Evolutionary conservation across 2,797 vertebrate genomes (phyloP).

Genomic region (Cryptoblepharus egeriae): DNA sequence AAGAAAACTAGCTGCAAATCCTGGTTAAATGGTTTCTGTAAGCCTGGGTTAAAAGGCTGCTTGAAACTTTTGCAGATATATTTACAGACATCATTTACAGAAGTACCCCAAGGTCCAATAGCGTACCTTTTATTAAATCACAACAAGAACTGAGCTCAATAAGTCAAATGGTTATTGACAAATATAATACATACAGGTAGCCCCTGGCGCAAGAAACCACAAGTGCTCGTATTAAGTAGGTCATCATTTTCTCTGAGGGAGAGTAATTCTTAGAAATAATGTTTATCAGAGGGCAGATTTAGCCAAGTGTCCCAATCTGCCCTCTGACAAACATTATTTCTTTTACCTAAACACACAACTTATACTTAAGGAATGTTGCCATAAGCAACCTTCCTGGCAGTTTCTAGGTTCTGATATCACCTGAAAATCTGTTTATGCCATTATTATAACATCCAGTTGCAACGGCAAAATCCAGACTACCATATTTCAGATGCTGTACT

Average conservation of each 20-base stretch:
- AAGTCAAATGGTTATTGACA: not conserved
- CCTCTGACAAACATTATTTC: no score
- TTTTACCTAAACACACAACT: no score
- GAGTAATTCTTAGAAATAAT: not conserved
- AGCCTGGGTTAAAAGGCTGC: no score
- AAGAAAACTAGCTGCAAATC: not conserved
- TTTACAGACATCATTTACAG: no score
- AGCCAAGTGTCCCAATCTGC: no score
- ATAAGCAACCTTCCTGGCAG: not conserved
- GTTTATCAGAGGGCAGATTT: not conserved
- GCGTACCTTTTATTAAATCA: not conserved
- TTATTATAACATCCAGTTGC: not conserved
- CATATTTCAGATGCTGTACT: slow-evolving; percentile 16
- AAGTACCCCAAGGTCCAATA: not conserved
- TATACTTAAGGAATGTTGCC: not conserved
- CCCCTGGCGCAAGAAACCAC: not conserved
- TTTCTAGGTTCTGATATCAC: not conserved
- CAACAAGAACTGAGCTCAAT: not conserved
- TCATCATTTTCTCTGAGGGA: not conserved
- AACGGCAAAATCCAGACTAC: slow-evolving; percentile 31
- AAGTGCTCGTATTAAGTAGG: not conserved
- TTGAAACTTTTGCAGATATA: not conserved
- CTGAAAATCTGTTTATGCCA: not conserved
- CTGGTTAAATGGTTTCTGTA: not conserved
- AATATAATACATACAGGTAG: not conserved